Conservation (phyloP, 2,888 invertebrate genomes). For the Scaptodrosophila latifasciaeformis region DNA sequence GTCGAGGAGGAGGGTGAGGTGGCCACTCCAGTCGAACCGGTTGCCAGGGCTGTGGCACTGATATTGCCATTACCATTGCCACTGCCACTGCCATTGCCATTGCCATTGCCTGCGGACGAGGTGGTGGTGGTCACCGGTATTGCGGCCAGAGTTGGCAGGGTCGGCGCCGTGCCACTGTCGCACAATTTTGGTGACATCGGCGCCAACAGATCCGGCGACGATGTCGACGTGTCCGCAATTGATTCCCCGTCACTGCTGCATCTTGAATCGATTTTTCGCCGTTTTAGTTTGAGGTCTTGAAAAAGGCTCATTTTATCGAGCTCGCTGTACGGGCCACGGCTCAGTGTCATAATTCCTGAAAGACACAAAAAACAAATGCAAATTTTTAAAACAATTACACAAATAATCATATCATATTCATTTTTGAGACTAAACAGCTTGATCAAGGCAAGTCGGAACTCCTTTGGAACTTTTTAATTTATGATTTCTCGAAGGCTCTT, state of each 20-base stretch:
- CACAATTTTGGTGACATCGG: slow-evolving; percentile 89
- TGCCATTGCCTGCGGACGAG: slow-evolving; percentile 33
- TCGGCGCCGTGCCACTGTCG: slow-evolving; percentile 70
- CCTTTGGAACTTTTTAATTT: too few relatives aligned
- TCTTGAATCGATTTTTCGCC: slow-evolving; percentile 97
- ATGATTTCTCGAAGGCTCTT: too few relatives aligned
- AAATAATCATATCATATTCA: too few relatives aligned
- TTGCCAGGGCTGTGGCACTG: slow-evolving; percentile 39
- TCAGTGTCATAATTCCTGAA: slow-evolving; percentile 97
- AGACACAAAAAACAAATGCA: neutral
- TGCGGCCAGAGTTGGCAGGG: slow-evolving; percentile 51
- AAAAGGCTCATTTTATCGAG: slow-evolving; percentile 99
- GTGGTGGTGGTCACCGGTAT: slow-evolving; percentile 50
- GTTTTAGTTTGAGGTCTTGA: slow-evolving; percentile 98
- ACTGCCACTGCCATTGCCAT: slow-evolving; percentile 33
- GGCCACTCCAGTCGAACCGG: slow-evolving; percentile 30
- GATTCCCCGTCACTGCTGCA: slow-evolving; percentile 98
- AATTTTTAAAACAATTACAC: neutral
- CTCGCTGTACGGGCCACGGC: slow-evolving; percentile 95
- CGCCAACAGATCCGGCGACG: slow-evolving; percentile 90
- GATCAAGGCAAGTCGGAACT: too few relatives aligned
- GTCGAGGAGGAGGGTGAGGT: slow-evolving; percentile 19
- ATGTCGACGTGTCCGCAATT: slow-evolving; percentile 94
- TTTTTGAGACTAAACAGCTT: too few relatives aligned
- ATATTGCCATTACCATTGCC: slow-evolving; percentile 30